Base-by-base conservation (phyloP, 2,888 invertebrate genomes). In the Pemphredon lugubris region DNA sequence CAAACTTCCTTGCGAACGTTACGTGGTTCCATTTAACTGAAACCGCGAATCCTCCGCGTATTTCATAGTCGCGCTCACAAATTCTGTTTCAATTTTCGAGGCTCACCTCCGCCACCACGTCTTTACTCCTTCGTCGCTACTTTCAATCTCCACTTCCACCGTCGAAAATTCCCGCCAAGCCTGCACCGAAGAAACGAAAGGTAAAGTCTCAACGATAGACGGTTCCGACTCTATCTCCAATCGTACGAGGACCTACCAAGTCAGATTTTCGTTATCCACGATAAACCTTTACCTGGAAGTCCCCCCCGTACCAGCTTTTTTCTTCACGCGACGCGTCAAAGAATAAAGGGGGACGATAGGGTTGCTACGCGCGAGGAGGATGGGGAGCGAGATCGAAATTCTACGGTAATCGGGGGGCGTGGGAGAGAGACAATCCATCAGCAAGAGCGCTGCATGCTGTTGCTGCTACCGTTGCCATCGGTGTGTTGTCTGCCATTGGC, bases 361-460 rank as follows among this genome's bases (percentile, higher is more conserved):
- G 40, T 6, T 3, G 16, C n/a, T 39, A 5, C 66, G 60, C 34
- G 47, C 44, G 50, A 48, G 50, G 44, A 26, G 53, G 54, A 20
- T 20, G 40, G 37, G 16, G 64, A 37, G 69, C 45, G 69, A 78
- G 7, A 26, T 3, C 4, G 26, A 26, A 5, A 26, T 26, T 81
- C 73, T 66, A 78, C 78, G 82, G 79, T 83, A 79, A 81, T 79
- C 76, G 65, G 57, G 37, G 61, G 75, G 65, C 61, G 75, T 74
- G 70, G 78, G 75, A 59, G 63, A 67, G 81, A 84, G 82, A 80
- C 85, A 84, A 87, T 87, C 86, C 84, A 87, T 87, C 86, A 86
- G 86, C 82, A 79, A 45, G 74, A 54, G 69, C 54, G n/a, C n/a
- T n/a, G n/a, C n/a, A n/a, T 30, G 40, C 50, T 45, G 75, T 70